These are phyloP conservation scores for Dinomys branickii DNA, from an alignment of 2,113 vertebrate genomes.

Conservation along the genomic window DNA sequence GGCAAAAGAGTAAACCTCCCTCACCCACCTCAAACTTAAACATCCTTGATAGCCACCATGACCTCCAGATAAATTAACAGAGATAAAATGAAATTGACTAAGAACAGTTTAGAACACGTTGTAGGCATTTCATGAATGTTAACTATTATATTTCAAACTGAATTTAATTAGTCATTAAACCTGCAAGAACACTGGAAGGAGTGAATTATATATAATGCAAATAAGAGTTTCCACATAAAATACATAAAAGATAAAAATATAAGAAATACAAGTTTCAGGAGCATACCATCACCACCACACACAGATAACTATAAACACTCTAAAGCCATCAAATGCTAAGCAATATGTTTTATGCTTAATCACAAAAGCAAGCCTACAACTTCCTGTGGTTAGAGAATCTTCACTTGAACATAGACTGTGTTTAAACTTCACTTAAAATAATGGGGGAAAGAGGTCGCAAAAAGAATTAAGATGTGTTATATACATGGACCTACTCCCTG, in stretches of 20 bases:
- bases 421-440: slow-evolving; percentile 53
- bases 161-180: slow-evolving; percentile 45
- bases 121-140: slow-evolving; percentile 17
- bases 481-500: background rate
- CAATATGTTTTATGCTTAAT: slow-evolving; percentile 22
- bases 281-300: background rate
- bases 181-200: background rate
- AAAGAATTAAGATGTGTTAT: background rate
- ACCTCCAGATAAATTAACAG: slow-evolving; percentile 44
- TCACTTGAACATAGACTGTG: background rate
- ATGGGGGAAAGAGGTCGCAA: background rate
- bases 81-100: slow-evolving; percentile 37
- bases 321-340: background rate
- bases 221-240: slow-evolving; percentile 7
- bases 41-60: slow-evolving; percentile 17
- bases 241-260: background rate
- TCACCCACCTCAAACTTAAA: slow-evolving; percentile 8
- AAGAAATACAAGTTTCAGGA: background rate
- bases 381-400: background rate
- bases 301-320: background rate
- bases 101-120: background rate
- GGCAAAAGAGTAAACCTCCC: slow-evolving; percentile 10
- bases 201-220: slow-evolving; percentile 7
- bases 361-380: slow-evolving; percentile 44
- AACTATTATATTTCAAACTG: slow-evolving; percentile 54